Conservation (phyloP, 1,140 invertebrate species). For the Cyclina sinensis region DNA sequence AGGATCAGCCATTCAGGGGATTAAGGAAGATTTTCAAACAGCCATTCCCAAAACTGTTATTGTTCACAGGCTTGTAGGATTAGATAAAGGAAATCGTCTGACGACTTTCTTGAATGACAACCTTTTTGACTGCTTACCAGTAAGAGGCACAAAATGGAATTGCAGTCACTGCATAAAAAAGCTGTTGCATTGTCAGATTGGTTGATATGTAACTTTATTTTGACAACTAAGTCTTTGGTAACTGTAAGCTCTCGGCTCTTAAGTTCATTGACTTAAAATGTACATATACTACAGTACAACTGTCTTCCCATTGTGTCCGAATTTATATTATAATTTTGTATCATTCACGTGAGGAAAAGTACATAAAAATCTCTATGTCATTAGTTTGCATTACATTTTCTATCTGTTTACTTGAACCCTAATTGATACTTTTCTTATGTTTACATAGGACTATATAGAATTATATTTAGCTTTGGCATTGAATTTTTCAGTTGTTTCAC, state of each 20-base stretch:
- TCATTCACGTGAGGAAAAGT: neutral
- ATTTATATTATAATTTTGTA: neutral
- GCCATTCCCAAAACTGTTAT: too few relatives aligned
- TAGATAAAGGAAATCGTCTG: too few relatives aligned
- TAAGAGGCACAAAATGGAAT: too few relatives aligned
- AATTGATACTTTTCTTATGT: conserved; percentile 6
- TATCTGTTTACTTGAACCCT: neutral
- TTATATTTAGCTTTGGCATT: neutral
- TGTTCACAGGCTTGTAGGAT: too few relatives aligned
- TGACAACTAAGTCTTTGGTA: neutral
- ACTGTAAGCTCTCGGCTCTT: neutral
- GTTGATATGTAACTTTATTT: neutral
- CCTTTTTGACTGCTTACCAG: too few relatives aligned
- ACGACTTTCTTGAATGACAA: too few relatives aligned
- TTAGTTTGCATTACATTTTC: neutral
- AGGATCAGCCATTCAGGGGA: too few relatives aligned
- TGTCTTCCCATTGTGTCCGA: neutral
- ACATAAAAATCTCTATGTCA: neutral
- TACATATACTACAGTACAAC: neutral
- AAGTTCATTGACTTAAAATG: neutral
- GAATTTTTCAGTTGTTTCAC: too few relatives aligned
- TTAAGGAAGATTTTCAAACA: too few relatives aligned
- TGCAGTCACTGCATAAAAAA: too few relatives aligned
- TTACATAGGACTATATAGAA: neutral
- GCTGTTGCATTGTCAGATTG: too few relatives aligned